Conservation (phyloP, 2,888 invertebrate species). For the Caenorhabditis japonica region DNA sequence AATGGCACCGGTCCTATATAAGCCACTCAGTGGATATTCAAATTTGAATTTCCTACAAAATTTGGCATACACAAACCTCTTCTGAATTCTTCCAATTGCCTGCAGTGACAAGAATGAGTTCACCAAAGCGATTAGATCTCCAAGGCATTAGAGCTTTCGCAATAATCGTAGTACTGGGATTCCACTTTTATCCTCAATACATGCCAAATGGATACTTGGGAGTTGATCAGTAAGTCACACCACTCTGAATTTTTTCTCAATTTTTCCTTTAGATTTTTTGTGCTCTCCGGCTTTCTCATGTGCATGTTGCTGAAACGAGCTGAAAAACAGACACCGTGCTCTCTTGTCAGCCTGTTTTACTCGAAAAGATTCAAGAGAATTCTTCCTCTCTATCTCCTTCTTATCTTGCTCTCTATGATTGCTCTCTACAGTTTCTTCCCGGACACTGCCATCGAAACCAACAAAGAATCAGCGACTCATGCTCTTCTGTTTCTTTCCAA, state of each 20-base stretch:
- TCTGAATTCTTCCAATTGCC: too few relatives aligned
- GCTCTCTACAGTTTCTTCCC: constrained; percentile 33
- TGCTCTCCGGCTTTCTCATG: constrained; percentile 20
- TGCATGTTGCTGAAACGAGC: constrained; percentile 16
- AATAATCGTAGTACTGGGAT: constrained; percentile 34
- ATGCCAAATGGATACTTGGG: constrained; percentile 49
- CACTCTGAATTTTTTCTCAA: neutral
- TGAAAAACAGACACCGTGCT: neutral
- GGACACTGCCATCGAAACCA: constrained; percentile 36
- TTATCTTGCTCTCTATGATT: constrained; percentile 19
- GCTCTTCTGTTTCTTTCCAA: constrained; percentile 33
- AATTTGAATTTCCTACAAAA: too few relatives aligned
- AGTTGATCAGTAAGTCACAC: constrained; percentile 41
- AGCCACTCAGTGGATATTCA: too few relatives aligned
- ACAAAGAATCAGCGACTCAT: constrained; percentile 20
- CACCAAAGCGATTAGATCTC: constrained; percentile 34
- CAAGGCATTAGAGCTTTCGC: constrained; percentile 45
- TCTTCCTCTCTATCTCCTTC: constrained; percentile 32
- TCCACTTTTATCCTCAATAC: constrained; percentile 33
- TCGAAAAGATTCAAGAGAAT: constrained; percentile 40
- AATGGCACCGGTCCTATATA: too few relatives aligned
- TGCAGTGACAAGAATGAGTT: too few relatives aligned
- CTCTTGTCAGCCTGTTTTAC: constrained; percentile 23
- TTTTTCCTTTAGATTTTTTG: constrained; percentile 14
- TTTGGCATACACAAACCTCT: too few relatives aligned